Evolutionary conservation across 2,113 vertebrate species (phyloP), one percentile per base, ranked within the genome.

Genomic region (Agelaius tricolor): DNA sequence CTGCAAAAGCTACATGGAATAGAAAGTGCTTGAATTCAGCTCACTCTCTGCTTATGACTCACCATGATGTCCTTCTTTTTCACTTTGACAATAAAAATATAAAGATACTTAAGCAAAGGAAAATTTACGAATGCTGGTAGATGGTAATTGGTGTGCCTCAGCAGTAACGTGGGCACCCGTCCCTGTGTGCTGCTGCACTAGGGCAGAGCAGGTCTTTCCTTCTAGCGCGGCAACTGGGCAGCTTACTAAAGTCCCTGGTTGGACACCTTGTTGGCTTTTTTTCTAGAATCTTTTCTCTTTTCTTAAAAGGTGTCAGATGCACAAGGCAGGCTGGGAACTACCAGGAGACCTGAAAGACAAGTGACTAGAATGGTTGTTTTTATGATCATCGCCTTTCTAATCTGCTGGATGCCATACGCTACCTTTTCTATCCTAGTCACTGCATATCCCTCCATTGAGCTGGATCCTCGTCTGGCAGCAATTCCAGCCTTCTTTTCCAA

Each of bases 401-500:
- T 99, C 89, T 98, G 98, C 97, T 99, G 99, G 99, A 98, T 97
- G 14, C 99, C 99, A 0, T 99, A 99, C 0, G 98, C 99, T 3
- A 76, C 97, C 61, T 98, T 99, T 94, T 98, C 99, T 63, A 97
- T 99, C 68, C 94, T 98, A 24, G 98, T 98, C 84, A 99, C 98
- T 19, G 96, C 94, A 30, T 87, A 96, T 74, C 99, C 99, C 37
- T 98, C 98, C 57, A 97, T 99, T 30, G 46, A 98, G 33, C 94
- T 99, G 73, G 98, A 99, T 93, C 98, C 99, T 51, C 96, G 97
- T 21, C 94, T 99, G 94, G 97, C 98, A 46, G 97, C 99, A 86
- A 96, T 99, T 59, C 99, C 98, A 1, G 98, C 99, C 67, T 99
- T 99, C 96, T 99, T 99, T 89, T 98, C 99, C 79, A 99, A 99